Evolutionary conservation across 2,113 vertebrate genomes (phyloP).

Genomic region (Aegotheles bennettii): DNA sequence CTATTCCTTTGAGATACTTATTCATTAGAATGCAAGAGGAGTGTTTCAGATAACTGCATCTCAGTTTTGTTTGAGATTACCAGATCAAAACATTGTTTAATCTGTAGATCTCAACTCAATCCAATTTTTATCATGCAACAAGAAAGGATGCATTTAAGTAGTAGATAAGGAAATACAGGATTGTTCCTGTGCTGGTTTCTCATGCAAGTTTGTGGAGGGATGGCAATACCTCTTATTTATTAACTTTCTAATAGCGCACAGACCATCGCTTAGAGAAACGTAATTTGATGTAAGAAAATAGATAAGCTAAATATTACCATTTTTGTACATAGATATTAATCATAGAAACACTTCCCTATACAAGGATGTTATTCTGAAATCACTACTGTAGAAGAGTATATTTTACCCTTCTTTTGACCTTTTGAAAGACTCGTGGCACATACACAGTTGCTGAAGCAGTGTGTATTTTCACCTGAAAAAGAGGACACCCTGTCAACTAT

Average conservation of each 20-base stretch:
- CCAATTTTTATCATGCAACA: not conserved
- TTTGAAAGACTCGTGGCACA: not conserved
- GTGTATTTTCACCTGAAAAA: not conserved
- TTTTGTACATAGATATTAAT: not conserved
- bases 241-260: not conserved
- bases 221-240: not conserved
- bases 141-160: not conserved
- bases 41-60: not conserved
- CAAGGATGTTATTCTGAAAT: not conserved
- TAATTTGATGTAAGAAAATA: not conserved
- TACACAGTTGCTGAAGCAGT: not conserved
- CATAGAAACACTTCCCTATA: not conserved
- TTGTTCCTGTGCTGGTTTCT: not conserved
- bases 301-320: not conserved
- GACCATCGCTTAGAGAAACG: not conserved
- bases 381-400: not conserved
- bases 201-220: not conserved
- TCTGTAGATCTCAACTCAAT: not conserved
- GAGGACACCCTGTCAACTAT: not conserved
- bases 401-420: not conserved
- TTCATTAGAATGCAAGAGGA: not conserved
- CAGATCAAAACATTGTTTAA: not conserved
- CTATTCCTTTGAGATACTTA: no score
- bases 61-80: not conserved
- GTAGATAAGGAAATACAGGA: rapidly evolving